Evolutionary conservation across 2,888 invertebrate species (phyloP).

Genomic region (Dioctria linearis): DNA sequence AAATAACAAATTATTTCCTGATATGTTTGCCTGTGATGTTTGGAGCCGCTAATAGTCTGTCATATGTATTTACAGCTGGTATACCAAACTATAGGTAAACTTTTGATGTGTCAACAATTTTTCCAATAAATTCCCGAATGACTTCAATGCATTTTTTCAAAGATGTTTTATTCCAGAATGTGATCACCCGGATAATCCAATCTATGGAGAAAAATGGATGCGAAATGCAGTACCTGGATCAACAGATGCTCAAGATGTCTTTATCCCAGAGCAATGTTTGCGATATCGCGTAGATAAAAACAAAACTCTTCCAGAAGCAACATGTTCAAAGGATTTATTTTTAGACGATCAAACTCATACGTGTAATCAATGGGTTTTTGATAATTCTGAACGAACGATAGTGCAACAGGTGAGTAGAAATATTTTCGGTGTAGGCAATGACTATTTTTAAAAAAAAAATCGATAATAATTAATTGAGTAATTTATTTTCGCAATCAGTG

Average conservation of each 20-base stretch:
- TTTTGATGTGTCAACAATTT: neutral
- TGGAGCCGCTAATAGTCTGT: conserved; percentile 75
- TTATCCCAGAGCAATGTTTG: conserved; percentile 66
- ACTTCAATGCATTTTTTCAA: conserved; percentile 55
- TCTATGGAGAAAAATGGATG: conserved; percentile 71
- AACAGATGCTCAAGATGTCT: conserved; percentile 63
- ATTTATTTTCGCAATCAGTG: too few species aligned
- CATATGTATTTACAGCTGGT: conserved; percentile 77
- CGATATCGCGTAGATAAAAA: conserved; percentile 56
- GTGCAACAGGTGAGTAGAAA: conserved; percentile 73
- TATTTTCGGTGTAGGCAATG: too few species aligned
- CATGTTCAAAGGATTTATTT: conserved; percentile 69
- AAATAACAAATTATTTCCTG: conserved; percentile 73
- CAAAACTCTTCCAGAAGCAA: neutral
- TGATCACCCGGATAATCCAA: conserved; percentile 69
- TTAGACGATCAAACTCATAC: conserved; percentile 64
- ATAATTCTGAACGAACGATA: conserved; percentile 72
- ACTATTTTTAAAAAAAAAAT: too few species aligned
- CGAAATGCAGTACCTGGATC: conserved; percentile 71
- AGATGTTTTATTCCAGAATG: conserved; percentile 75
- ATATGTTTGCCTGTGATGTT: conserved; percentile 76
- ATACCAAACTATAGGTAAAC: conserved; percentile 74
- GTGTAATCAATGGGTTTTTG: conserved; percentile 74
- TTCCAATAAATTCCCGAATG: neutral
- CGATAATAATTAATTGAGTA: too few species aligned